Conservation (phyloP, 2,888 invertebrate species). For the Lamproptera curius region DNA sequence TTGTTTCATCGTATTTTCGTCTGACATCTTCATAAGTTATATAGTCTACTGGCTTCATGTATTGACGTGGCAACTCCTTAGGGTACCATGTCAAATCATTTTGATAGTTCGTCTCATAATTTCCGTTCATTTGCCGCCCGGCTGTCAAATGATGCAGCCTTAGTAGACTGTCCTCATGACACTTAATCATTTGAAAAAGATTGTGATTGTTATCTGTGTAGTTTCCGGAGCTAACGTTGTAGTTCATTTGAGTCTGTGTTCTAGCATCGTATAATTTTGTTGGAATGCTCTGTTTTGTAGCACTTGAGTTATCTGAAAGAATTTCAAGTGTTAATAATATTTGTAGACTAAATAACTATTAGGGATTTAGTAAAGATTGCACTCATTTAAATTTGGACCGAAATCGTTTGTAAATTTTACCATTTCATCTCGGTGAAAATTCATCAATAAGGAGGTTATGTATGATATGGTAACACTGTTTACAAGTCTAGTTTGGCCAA, state of each 20-base stretch:
- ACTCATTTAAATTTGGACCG: too few relatives aligned
- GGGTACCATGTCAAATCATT: slow-evolving; percentile 64
- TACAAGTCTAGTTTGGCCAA: too few relatives aligned
- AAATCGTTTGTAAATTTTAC: too few relatives aligned
- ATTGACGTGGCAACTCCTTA: slow-evolving; percentile 64
- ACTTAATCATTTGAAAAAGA: slow-evolving; percentile 71
- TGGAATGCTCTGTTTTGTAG: slow-evolving; percentile 34
- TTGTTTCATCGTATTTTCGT: slow-evolving; percentile 56
- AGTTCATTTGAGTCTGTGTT: slow-evolving; percentile 37
- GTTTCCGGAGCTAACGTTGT: slow-evolving; percentile 41
- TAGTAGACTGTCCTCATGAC: slow-evolving; percentile 66
- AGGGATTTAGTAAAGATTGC: too few relatives aligned
- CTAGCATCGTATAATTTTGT: slow-evolving; percentile 52
- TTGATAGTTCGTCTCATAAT: slow-evolving; percentile 56
- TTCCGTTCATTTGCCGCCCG: slow-evolving; percentile 52
- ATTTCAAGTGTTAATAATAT: background rate
- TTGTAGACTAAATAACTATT: too few relatives aligned
- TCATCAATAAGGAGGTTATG: too few relatives aligned
- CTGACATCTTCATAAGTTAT: slow-evolving; percentile 63
- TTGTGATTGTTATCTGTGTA: slow-evolving; percentile 61
- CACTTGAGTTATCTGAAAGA: slow-evolving; percentile 35
- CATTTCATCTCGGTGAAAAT: too few relatives aligned
- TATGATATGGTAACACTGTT: too few relatives aligned
- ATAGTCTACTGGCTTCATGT: slow-evolving; percentile 63
- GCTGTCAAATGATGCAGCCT: slow-evolving; percentile 69